Base-by-base conservation (phyloP, 2,113 vertebrate genomes). In the Ivindomyrus marchei region DNA sequence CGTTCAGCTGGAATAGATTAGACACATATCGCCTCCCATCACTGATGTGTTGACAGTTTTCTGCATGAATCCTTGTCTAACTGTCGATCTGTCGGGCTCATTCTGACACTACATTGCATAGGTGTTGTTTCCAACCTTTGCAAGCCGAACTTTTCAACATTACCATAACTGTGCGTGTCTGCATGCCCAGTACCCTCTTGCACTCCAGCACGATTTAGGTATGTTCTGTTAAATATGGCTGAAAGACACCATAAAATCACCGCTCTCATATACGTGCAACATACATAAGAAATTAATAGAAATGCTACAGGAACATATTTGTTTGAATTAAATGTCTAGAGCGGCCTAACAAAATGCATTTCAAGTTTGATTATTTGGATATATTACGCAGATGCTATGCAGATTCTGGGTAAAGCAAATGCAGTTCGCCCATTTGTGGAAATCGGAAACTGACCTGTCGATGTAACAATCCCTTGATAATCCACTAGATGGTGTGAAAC, bases 401-500 rank as follows among this genome's bases (percentile, higher is more conserved):
- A 80, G 36, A 80, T 80, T 80, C 17, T 39, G 74, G 6, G 39
- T 47, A 24, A 85, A 85, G 39, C 83, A 47, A 85, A 85, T 13
- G 45, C 83, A n/a, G 45, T 10, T 85, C 19, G 10, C 10, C n/a
- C 36, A 80, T 42, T 80, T 85, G 45, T 45, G 39, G 45, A 45
- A 47, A 85, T 47, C 83, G n/a, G 3, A 45, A 47, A 85, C 45
- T 85, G 83, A 85, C 42, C 45, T 85, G 42, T 24, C 83, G 45
- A 85, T n/a, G 83, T 85, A 85, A 46, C 83, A 85, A n/a, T 85
- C 74, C 74, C 83, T 85, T 85, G 83, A 45, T 85, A 46, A 46
- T 85, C 83, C 83, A 85, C 83, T 85, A 85, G 83, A 85, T 85
- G 83, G 83, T 21, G 83, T 85, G 45, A 85, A 85, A 85, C 74